phyloP scores from a whole-genome alignment of 2,888 invertebrate species.

The Shargacucullia verbasci region DNA sequence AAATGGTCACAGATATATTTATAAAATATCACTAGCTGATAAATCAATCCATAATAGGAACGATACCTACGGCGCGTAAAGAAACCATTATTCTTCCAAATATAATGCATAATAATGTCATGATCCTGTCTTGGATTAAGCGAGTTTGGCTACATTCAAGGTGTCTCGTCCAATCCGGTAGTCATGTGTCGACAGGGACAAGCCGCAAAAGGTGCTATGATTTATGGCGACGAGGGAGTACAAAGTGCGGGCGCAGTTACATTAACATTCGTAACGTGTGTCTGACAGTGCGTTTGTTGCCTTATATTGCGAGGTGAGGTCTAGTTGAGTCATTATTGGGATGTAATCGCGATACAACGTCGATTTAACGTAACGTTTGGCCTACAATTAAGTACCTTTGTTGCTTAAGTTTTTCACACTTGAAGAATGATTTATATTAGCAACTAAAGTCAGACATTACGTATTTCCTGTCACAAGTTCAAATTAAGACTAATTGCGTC shows the following conservation, averaged over 20 bases:
- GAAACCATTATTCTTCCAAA: conserved; percentile 14
- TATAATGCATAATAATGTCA: conserved; percentile 12
- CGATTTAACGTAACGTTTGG: conserved; percentile 37
- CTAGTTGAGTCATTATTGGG: conserved; percentile 58
- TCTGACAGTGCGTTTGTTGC: conserved; percentile 44
- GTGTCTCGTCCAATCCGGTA: conserved; percentile 53
- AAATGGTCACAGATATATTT: too few species aligned
- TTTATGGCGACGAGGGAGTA: conserved; percentile 64
- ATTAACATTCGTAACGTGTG: conserved; percentile 74
- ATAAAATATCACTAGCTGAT: not conserved
- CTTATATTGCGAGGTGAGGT: conserved; percentile 49
- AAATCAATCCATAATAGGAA: conserved; percentile 14
- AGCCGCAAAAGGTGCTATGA: conserved; percentile 77
- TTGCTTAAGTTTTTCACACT: too few species aligned
- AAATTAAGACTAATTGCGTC: conserved; percentile 13
- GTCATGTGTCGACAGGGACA: conserved; percentile 66
- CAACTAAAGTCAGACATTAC: not conserved
- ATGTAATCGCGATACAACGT: conserved; percentile 43
- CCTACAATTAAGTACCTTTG: conserved; percentile 26
- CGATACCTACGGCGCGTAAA: not conserved
- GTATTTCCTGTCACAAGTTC: not conserved
- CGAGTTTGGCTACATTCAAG: conserved; percentile 46
- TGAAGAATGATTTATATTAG: too few species aligned
- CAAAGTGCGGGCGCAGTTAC: conserved; percentile 42
- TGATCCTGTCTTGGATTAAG: conserved; percentile 31